Evolutionary conservation across 2,888 invertebrate species (phyloP), one percentile per base, ranked within the genome.

Genomic region (Meliscaeva auricollis): DNA sequence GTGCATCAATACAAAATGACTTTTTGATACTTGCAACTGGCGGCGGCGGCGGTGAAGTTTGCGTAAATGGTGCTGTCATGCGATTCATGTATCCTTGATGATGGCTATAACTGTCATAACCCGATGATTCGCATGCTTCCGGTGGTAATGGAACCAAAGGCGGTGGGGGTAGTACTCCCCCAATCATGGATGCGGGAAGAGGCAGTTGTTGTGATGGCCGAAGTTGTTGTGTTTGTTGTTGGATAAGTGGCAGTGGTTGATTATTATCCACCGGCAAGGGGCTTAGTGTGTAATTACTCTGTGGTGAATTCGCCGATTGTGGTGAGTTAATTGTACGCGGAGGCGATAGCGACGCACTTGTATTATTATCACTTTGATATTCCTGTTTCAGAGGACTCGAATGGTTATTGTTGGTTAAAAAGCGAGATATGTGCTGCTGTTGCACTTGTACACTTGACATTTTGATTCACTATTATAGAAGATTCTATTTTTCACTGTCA

Each of bases 1-100:
- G 92, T 0, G 98, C 97, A 90, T 98, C 98, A 88, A 98, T 98
- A 90, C 98, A 97, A 90, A 98, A 98, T 0, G 97, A 97, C 68
- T 96, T 96, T 88, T 95, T 95, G 3, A 91, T 91, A 68, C 90
- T 90, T 69, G 88, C 89, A 35, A 58, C 46, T 64, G 73, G 68
- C 26, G 81, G 81, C 41, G 72, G 66, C 20, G 81, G 81, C 41
- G 85, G 69, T 22, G 85, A 85, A n/a, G 85, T 81, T 35, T 85
- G 85, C 15, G 85, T 85, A 26, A 81, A 85, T 30, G 76, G 85
- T 26, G 68, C 77, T 41, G 85, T 62, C 85, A 85, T 17, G 1
- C 85, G 81, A 9, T 56, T 48, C 48, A 85, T 68, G 11, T 85
- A 85, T 56, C 72, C 69, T 17, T 72, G 85, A 35, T 81, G 85